These are phyloP conservation scores for Semnornis frantzii DNA, from an alignment of 2,113 vertebrate genomes.

Conservation along the genomic window DNA sequence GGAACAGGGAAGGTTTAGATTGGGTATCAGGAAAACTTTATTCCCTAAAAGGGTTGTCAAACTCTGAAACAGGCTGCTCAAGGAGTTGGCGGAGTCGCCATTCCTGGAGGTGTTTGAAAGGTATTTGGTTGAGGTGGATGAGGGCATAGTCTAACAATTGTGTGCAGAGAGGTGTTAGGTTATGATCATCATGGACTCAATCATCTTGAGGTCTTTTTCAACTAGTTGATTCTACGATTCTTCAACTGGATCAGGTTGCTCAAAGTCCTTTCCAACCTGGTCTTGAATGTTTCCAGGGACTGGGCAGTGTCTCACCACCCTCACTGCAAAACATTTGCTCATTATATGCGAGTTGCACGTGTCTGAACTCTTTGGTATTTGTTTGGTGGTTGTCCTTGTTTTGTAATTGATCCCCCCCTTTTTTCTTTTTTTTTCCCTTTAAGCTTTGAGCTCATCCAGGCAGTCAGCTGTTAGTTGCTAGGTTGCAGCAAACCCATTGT, in stretches of 20 bases:
- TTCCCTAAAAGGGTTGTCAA: too few relatives aligned
- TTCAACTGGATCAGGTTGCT: neutral
- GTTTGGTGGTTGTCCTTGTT: neutral
- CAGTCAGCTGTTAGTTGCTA: conserved; percentile 52
- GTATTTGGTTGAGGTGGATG: too few relatives aligned
- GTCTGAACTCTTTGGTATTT: neutral
- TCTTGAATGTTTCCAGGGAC: neutral
- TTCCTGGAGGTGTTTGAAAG: too few relatives aligned
- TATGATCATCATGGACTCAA: too few relatives aligned
- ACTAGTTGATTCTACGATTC: too few relatives aligned
- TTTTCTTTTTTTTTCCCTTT: conserved; percentile 24
- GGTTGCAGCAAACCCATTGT: neutral
- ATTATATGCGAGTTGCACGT: fast-evolving
- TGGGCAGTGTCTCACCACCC: neutral
- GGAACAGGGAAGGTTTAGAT: too few relatives aligned
- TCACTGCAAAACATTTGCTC: fast-evolving
- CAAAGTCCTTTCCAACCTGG: neutral
- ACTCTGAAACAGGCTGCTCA: too few relatives aligned
- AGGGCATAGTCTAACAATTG: too few relatives aligned
- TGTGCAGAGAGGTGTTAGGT: too few relatives aligned
- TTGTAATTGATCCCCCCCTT: conserved; percentile 17
- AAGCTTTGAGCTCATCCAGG: neutral
- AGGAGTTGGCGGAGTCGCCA: too few relatives aligned
- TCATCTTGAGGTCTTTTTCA: too few relatives aligned
- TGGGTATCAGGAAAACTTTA: too few relatives aligned